Evolutionary conservation across 2,888 invertebrate genomes (phyloP).

Genomic region (Plebejus melissa): DNA sequence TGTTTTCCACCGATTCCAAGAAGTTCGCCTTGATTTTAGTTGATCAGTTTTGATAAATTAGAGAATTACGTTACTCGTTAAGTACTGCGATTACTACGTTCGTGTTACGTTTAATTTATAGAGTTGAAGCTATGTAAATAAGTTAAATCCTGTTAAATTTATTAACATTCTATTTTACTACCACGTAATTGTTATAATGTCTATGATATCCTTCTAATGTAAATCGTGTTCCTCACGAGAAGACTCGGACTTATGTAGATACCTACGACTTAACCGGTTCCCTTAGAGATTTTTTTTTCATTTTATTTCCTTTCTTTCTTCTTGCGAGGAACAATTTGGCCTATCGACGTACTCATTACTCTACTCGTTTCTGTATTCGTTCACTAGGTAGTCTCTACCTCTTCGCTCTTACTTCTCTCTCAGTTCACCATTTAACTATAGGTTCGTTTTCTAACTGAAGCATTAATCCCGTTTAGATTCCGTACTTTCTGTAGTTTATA

Average conservation of each 20-base stretch:
- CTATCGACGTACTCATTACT: conserved; percentile 38
- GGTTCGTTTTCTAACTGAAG: conserved; percentile 4
- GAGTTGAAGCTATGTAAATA: conserved; percentile 61
- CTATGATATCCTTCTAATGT: conserved; percentile 70
- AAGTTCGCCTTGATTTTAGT: background rate
- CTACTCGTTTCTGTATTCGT: conserved; percentile 30
- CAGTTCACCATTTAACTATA: conserved; percentile 5
- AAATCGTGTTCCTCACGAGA: conserved; percentile 56
- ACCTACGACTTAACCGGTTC: conserved; percentile 33
- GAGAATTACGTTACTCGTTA: conserved; percentile 3
- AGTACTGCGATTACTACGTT: conserved; percentile 8
- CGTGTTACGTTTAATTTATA: conserved; percentile 13
- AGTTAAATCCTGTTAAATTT: conserved; percentile 76
- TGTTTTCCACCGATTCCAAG: conserved; percentile 17
- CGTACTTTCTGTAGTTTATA: conserved; percentile 34
- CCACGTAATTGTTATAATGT: conserved; percentile 68
- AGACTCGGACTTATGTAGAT: conserved; percentile 40
- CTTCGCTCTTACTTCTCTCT: background rate
- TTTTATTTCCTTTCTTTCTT: conserved; percentile 34
- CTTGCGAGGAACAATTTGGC: conserved; percentile 47
- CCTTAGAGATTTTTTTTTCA: conserved; percentile 32
- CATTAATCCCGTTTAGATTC: conserved; percentile 22
- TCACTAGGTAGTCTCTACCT: conserved; percentile 3
- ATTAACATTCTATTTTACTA: conserved; percentile 77
- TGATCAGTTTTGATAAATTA: conserved; percentile 4